Evolutionary conservation across 2,888 invertebrate species (phyloP).

Genomic region (Patella pellucida): DNA sequence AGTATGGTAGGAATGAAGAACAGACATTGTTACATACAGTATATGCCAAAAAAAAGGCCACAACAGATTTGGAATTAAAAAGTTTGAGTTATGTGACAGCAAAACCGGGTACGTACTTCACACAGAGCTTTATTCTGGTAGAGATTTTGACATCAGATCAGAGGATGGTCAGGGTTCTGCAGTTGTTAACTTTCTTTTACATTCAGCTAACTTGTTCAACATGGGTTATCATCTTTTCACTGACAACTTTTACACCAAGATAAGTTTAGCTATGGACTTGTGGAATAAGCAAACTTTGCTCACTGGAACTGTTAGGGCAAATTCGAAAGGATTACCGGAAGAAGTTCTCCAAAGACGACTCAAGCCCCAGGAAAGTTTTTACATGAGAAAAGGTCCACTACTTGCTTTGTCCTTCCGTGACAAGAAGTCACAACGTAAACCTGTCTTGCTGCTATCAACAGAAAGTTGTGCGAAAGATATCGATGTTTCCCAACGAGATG

Average conservation of each 20-base stretch:
- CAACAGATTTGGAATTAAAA: constrained; percentile 26
- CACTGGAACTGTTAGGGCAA: constrained; percentile 26
- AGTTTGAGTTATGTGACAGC: constrained; percentile 20
- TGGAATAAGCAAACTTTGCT: constrained; percentile 11
- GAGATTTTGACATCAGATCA: constrained; percentile 12
- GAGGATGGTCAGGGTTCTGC: constrained; percentile 17
- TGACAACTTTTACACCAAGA: constrained; percentile 27
- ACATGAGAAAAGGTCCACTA: too few species aligned
- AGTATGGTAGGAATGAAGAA: constrained; percentile 30
- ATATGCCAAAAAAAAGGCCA: constrained; percentile 26
- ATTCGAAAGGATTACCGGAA: constrained; percentile 12
- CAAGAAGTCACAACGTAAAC: background rate
- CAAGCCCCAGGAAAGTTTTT: background rate
- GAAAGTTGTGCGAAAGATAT: too few species aligned
- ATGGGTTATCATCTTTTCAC: constrained; percentile 22
- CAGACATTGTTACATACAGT: constrained; percentile 18
- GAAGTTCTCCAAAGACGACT: too few species aligned
- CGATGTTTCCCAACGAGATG: too few species aligned
- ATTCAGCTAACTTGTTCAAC: background rate
- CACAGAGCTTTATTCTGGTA: constrained; percentile 23
- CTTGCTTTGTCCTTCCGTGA: constrained; percentile 11
- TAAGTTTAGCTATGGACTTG: constrained; percentile 20
- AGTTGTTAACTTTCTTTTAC: constrained; percentile 14
- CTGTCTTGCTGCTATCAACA: too few species aligned
- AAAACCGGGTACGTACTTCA: constrained; percentile 20